phyloP scores from a whole-genome alignment of 2,797 vertebrate genomes.

The Pampus argenteus region DNA sequence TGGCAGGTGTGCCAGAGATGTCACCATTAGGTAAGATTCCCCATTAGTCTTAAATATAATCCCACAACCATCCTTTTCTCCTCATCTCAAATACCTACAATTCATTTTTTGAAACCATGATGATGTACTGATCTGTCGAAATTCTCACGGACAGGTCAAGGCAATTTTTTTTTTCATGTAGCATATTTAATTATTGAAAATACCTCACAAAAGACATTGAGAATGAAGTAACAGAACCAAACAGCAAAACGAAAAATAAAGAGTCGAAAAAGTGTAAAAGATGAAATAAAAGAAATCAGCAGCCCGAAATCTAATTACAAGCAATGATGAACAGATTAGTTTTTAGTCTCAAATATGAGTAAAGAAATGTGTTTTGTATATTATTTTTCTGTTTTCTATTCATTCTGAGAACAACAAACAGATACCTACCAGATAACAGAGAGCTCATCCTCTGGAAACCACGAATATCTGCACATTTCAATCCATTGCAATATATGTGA shows the following conservation, averaged over 20 bases:
- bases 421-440: background rate
- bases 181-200: conserved; percentile 11
- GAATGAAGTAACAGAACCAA: background rate
- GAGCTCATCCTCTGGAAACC: background rate
- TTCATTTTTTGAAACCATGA: conserved; percentile 10
- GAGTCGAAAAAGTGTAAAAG: background rate
- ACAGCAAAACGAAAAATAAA: background rate
- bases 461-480: too few species aligned
- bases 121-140: background rate
- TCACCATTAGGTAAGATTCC: conserved; percentile 91
- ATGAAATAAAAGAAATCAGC: background rate
- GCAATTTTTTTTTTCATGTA: conserved; percentile 1
- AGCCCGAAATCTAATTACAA: conserved; percentile 10
- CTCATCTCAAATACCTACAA: background rate
- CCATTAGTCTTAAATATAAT: conserved; percentile 9
- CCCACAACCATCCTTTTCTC: background rate
- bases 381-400: background rate
- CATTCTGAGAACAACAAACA: background rate
- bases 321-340: background rate
- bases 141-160: conserved; percentile 15
- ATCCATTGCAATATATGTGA: background rate
- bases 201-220: background rate
- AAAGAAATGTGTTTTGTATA: too few species aligned
- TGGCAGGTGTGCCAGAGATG: conserved; percentile 95
- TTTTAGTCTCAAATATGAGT: too few species aligned